Percentiles rank a stretch among this genome's conserved stretches.
These are phyloP conservation scores for Ciconia maguari DNA, from an alignment of 2,113 vertebrate genomes.

Conservation along the genomic window DNA sequence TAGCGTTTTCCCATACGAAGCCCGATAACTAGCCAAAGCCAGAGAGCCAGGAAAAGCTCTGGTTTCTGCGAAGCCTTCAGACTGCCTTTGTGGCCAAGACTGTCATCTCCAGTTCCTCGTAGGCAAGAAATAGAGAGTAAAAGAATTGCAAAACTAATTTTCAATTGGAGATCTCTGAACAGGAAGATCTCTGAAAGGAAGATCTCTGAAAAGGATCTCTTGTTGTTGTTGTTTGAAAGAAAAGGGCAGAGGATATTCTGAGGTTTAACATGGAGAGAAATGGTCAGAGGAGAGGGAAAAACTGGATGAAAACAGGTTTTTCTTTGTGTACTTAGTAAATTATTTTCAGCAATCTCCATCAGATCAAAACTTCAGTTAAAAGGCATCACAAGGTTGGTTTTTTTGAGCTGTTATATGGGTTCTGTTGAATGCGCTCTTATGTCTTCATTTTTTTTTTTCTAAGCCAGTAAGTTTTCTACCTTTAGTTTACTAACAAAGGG, in stretches of 20 bases:
- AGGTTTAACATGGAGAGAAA: not conserved
- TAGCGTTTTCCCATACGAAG: not conserved
- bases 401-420: not conserved
- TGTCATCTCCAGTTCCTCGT: not conserved
- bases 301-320: not conserved
- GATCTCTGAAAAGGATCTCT: too few species aligned
- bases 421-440: not conserved
- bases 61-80: not conserved
- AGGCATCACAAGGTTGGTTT: not conserved
- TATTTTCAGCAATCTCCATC: not conserved
- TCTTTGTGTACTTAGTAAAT: not conserved
- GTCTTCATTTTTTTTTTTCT: not conserved
- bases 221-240: not conserved
- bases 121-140: not conserved
- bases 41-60: not conserved
- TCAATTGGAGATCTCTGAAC: not conserved
- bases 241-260: not conserved
- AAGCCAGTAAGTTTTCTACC: not conserved
- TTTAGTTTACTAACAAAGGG: slow-evolving; percentile 46
- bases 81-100: not conserved
- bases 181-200: not conserved
- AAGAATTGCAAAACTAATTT: not conserved
- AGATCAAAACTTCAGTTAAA: not conserved
- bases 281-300: not conserved
- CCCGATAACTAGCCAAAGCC: not conserved